Evolutionary conservation across 2,888 invertebrate species (phyloP), one percentile per base, ranked within the genome.

Genomic region (Ecdyonurus torrentis): DNA sequence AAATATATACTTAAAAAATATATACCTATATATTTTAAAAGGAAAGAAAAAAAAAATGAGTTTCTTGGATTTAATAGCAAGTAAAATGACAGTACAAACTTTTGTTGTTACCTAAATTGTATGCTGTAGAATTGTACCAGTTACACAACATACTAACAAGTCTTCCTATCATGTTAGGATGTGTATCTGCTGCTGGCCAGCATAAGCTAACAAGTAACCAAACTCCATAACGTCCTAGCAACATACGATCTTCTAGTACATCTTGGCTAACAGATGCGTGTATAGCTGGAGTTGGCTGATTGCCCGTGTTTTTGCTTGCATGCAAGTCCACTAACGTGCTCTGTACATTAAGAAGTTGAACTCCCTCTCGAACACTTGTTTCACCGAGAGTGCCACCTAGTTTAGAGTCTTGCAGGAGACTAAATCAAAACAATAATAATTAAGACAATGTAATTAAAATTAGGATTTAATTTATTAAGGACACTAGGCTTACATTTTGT

Each of bases 41-140:
- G n/a, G n/a, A n/a, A n/a, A n/a, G n/a, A n/a, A n/a, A n/a, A n/a
- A n/a, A n/a, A n/a, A n/a, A n/a, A n/a, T n/a, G n/a, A n/a, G n/a
- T n/a, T n/a, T n/a, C n/a, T n/a, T n/a, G n/a, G n/a, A n/a, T n/a
- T n/a, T n/a, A n/a, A n/a, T n/a, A n/a, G n/a, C n/a, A n/a, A 7
- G 18, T 50, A 50, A 50, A 50, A 50, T 50, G 18, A 10, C 10
- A 50, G 18, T 50, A 10, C 7, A 50, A 50, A 73, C 72, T 72
- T 23, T 25, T 24, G 70, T 70, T 76, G 91, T 93, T 92, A 76
- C 96, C 94, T 72, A 93, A 94, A 7, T 97, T 86, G 75, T 92
- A 94, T 1, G 97, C 95, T 19, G 98, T 99, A 70, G 95, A 90
- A 76, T 98, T 93, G 79, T 98, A 99, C 99, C 99, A 99, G 75